These are phyloP conservation scores for Accipiter virgatus DNA, from an alignment of 2,113 vertebrate genomes.

Conservation along the genomic window DNA sequence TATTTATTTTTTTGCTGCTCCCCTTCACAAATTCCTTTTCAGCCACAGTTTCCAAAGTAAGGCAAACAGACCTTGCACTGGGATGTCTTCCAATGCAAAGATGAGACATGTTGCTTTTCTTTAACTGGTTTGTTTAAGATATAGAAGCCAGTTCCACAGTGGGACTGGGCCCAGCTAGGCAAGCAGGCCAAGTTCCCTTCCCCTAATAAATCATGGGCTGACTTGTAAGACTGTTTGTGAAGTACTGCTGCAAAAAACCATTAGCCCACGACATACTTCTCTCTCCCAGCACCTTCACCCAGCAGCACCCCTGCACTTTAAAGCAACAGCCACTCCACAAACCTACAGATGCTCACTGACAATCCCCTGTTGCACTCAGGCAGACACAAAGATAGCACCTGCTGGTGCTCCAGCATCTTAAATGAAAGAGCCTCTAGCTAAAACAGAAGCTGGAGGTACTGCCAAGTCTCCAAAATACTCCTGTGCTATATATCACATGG, in stretches of 20 bases:
- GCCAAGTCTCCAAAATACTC: background rate
- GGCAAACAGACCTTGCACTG: background rate
- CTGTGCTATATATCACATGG: background rate
- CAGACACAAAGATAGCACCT: background rate
- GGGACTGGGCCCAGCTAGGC: background rate
- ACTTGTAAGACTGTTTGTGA: background rate
- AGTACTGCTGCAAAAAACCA: background rate
- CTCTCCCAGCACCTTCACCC: background rate
- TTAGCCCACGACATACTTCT: background rate
- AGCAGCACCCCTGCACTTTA: background rate
- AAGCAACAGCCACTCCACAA: background rate
- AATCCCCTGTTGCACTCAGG: background rate
- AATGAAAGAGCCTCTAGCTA: background rate
- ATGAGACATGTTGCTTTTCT: background rate
- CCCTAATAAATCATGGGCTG: background rate
- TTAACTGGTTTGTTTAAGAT: constrained; percentile 27
- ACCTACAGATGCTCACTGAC: background rate
- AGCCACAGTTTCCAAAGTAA: background rate
- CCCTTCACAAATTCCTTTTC: background rate
- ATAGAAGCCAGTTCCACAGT: background rate
- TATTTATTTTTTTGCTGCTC: background rate
- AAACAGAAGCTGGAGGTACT: background rate
- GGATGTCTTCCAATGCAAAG: constrained; percentile 35
- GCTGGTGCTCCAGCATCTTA: background rate
- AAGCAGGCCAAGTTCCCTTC: background rate